phyloP scores from a whole-genome alignment of 2,888 invertebrate genomes.

The Chrysopilus asiliformis region DNA sequence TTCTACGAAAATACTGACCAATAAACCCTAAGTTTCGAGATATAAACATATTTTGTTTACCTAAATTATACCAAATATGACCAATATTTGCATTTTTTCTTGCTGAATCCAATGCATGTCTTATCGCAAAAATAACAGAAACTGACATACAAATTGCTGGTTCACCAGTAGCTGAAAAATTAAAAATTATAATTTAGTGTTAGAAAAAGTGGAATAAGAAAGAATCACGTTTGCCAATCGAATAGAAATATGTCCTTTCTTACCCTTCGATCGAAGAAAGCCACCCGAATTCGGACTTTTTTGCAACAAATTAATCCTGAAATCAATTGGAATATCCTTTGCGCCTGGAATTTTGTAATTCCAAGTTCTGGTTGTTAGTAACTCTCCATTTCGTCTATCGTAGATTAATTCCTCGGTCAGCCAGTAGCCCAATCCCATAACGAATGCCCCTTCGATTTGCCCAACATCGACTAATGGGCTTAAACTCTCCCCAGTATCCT shows the following conservation, averaged over 20 bases:
- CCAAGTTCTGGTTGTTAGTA: conserved; percentile 60
- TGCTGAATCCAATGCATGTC: conserved; percentile 40
- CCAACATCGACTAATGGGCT: conserved; percentile 54
- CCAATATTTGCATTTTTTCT: conserved; percentile 37
- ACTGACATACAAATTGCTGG: conserved; percentile 24
- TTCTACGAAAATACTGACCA: too few relatives aligned
- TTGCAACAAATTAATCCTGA: conserved; percentile 47
- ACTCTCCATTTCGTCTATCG: conserved; percentile 41
- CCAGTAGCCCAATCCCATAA: conserved; percentile 58
- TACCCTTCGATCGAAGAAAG: conserved; percentile 55
- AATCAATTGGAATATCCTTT: conserved; percentile 56
- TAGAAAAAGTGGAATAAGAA: too few relatives aligned
- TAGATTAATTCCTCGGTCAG: conserved; percentile 50
- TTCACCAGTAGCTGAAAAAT: conserved; percentile 25
- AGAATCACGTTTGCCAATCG: too few relatives aligned
- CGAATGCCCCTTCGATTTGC: conserved; percentile 58
- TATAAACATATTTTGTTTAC: too few relatives aligned
- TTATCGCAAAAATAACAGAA: conserved; percentile 36
- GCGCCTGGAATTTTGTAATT: conserved; percentile 56
- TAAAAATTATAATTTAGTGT: too few relatives aligned
- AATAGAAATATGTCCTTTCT: conserved; percentile 27
- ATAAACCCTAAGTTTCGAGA: too few relatives aligned
- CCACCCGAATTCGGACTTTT: conserved; percentile 49
- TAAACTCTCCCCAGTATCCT: conserved; percentile 53
- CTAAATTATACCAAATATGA: conserved; percentile 32